These are phyloP conservation scores for Gymnothorax reevesii DNA, from an alignment of 2,797 vertebrate genomes.

Conservation along the genomic window DNA sequence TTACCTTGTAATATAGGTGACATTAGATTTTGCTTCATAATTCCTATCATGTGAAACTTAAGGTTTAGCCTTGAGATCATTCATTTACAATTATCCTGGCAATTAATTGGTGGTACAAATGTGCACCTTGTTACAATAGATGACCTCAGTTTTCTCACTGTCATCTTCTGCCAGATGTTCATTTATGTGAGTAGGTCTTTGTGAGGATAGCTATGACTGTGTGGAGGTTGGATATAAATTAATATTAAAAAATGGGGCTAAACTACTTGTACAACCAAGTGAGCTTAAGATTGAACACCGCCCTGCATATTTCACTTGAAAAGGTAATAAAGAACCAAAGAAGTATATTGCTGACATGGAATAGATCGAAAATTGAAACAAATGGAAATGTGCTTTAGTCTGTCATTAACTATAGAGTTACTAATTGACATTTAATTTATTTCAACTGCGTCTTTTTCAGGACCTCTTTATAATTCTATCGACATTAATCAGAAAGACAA, in stretches of 20 bases:
- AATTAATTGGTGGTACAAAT: background rate
- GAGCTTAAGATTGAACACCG: background rate
- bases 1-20: background rate
- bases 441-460: background rate
- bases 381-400: background rate
- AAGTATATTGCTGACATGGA: no score
- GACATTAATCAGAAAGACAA: background rate
- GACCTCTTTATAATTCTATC: background rate
- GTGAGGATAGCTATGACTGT: conserved; percentile 41
- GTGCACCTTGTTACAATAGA: background rate
- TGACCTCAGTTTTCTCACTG: background rate
- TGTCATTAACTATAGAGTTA: background rate
- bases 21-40: background rate
- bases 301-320: background rate
- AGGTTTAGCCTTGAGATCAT: background rate
- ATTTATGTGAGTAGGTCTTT: background rate
- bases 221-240: conserved; percentile 50
- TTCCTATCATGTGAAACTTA: background rate
- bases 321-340: background rate
- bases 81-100: background rate
- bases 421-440: no score
- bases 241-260: conserved; percentile 35
- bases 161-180: background rate
- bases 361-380: background rate
- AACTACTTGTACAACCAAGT: conserved; percentile 40